phyloP scores from a whole-genome alignment of 1,140 invertebrate genomes.

The Caenorhabditis tropicalis region DNA sequence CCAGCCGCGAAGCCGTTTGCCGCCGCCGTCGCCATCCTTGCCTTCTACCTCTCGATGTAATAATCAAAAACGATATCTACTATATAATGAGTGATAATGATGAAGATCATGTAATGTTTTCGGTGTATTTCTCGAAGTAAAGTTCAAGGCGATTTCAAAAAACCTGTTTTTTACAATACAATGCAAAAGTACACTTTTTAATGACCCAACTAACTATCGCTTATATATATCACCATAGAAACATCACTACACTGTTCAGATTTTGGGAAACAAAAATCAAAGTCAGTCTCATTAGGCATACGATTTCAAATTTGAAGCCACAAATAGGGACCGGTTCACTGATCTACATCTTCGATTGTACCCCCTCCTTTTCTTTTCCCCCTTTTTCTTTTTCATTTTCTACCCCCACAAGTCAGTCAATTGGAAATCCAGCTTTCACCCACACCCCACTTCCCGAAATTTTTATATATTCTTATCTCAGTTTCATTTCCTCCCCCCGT shows the following conservation, averaged over 20 bases:
- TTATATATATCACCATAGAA: too few species aligned
- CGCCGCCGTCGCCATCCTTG: background rate
- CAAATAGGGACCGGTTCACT: slow-evolving; percentile 32
- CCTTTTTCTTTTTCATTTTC: slow-evolving; percentile 4
- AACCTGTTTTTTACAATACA: too few species aligned
- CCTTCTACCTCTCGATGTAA: background rate
- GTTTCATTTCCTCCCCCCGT: background rate
- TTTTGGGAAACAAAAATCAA: background rate
- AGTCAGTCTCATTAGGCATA: slow-evolving; percentile 25
- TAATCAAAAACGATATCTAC: background rate
- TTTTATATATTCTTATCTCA: slow-evolving; percentile 41
- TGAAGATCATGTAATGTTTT: background rate
- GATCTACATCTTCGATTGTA: slow-evolving; percentile 18
- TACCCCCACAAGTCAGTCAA: slow-evolving; percentile 25
- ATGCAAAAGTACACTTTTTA: too few species aligned
- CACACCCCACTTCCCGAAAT: slow-evolving; percentile 40
- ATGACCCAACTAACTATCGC: too few species aligned
- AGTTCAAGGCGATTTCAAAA: too few species aligned
- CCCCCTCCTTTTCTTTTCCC: background rate
- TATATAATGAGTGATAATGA: background rate
- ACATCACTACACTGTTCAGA: background rate
- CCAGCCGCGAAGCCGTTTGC: background rate
- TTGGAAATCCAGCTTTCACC: slow-evolving; percentile 43
- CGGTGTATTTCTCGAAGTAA: too few species aligned
- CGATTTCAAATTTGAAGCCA: slow-evolving; percentile 13